Conservation (phyloP, 1,140 invertebrate genomes). For the Ruditapes philippinarum region DNA sequence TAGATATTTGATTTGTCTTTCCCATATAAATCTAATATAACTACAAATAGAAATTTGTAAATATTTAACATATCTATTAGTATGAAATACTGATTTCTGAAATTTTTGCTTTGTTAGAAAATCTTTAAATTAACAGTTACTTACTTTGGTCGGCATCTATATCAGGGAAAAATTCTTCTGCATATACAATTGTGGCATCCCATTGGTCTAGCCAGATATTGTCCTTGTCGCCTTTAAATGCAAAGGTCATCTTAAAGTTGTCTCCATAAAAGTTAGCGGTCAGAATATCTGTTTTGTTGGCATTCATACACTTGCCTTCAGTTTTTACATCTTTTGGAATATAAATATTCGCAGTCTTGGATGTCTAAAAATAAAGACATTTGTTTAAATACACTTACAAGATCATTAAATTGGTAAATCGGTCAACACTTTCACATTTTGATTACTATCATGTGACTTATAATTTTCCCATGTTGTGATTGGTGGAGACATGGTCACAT, state of each 20-base stretch:
- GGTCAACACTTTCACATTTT: too few species aligned
- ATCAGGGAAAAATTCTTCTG: not conserved
- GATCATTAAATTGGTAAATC: too few species aligned
- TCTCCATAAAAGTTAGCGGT: not conserved
- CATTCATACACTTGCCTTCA: not conserved
- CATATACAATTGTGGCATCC: not conserved
- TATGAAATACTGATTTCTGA: too few species aligned
- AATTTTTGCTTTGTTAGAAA: too few species aligned
- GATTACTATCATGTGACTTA: too few species aligned
- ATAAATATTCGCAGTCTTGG: not conserved
- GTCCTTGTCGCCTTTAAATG: not conserved
- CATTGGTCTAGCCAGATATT: slow-evolving; percentile 13
- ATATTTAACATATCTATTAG: too few species aligned
- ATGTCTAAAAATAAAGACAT: not conserved
- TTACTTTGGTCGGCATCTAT: not conserved
- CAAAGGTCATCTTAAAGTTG: not conserved
- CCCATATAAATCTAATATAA: too few species aligned
- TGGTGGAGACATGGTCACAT: too few species aligned
- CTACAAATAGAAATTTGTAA: too few species aligned
- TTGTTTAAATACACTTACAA: too few species aligned
- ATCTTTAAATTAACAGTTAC: not conserved
- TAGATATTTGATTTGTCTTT: too few species aligned
- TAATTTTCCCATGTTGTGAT: too few species aligned
- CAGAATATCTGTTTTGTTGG: not conserved
- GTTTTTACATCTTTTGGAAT: not conserved